Evolutionary conservation across 2,113 vertebrate species (phyloP).

Genomic region (Silurus meridionalis): DNA sequence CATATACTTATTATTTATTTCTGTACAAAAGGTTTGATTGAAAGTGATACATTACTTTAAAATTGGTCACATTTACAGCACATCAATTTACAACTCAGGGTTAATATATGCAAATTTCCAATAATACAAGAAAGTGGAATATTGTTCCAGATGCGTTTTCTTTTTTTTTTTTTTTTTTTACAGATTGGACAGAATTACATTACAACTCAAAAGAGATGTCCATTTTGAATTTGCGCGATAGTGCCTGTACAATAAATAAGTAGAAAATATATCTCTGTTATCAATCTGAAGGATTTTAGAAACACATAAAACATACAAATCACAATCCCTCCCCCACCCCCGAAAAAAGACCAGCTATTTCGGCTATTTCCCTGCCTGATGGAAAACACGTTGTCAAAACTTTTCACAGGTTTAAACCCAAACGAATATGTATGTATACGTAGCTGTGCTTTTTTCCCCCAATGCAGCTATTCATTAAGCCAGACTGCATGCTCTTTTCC

Average conservation of each 20-base stretch:
- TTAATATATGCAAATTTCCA: slow-evolving; percentile 54
- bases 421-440: slow-evolving; percentile 16
- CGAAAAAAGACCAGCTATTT: slow-evolving; percentile 96
- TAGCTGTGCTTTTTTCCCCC: slow-evolving; percentile 23
- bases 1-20: slow-evolving; percentile 66
- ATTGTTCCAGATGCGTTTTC: slow-evolving; percentile 45
- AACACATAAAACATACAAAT: slow-evolving; percentile 82
- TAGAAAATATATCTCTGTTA: slow-evolving; percentile 94
- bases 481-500: slow-evolving; percentile 27
- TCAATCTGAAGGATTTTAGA: slow-evolving; percentile 78
- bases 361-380: slow-evolving; percentile 68
- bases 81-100: slow-evolving; percentile 61
- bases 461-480: not conserved
- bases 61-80: slow-evolving; percentile 68
- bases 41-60: slow-evolving; percentile 62
- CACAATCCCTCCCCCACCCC: slow-evolving; percentile 73
- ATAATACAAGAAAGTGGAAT: slow-evolving; percentile 52
- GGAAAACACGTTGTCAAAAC: slow-evolving; percentile 45
- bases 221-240: slow-evolving; percentile 65
- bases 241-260: slow-evolving; percentile 95
- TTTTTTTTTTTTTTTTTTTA: slow-evolving; percentile 50
- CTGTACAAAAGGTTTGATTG: slow-evolving; percentile 69
- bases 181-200: slow-evolving; percentile 64
- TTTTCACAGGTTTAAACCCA: slow-evolving; percentile 51
- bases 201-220: slow-evolving; percentile 66